A percentile compares a stretch with the other conserved stretches of the same genome.
phyloP scores from a whole-genome alignment of 2,888 invertebrate species.

The Plusia festucae region DNA sequence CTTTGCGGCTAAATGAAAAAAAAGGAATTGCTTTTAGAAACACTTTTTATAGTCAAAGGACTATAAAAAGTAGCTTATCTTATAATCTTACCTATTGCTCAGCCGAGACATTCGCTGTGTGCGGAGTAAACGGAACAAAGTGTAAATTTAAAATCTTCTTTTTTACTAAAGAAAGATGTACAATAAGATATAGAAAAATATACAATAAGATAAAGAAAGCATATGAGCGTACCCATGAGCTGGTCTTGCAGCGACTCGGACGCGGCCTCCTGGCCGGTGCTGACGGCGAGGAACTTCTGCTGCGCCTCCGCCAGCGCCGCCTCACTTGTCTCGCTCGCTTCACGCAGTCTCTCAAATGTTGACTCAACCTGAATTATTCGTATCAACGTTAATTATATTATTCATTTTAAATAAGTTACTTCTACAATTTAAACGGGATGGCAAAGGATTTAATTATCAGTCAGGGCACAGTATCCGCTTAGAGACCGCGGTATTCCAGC shows the following conservation, averaged over 20 bases:
- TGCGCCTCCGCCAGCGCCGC: slow-evolving; percentile 93
- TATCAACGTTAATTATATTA: background rate
- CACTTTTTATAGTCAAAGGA: too few species aligned
- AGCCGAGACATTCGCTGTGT: background rate
- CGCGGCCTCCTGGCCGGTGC: slow-evolving; percentile 94
- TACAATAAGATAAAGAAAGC: too few species aligned
- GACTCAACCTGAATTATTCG: slow-evolving; percentile 86
- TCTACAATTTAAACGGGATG: too few species aligned
- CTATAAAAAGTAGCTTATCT: background rate
- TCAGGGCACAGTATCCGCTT: too few species aligned
- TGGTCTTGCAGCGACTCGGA: slow-evolving; percentile 96
- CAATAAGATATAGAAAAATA: too few species aligned
- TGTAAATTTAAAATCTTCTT: too few species aligned
- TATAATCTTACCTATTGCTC: background rate
- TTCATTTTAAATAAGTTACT: too few species aligned
- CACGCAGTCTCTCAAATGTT: slow-evolving; percentile 91
- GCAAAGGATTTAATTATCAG: too few species aligned
- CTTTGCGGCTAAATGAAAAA: slow-evolving; percentile 90
- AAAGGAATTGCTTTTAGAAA: background rate
- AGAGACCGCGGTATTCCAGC: too few species aligned
- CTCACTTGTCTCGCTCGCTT: slow-evolving; percentile 91
- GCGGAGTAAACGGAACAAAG: background rate
- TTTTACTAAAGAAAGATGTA: background rate
- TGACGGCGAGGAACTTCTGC: slow-evolving; percentile 94
- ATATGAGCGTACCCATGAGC: slow-evolving; percentile 90